A percentile compares a stretch with the other conserved stretches of the same genome.
phyloP scores from a whole-genome alignment of 2,113 vertebrate species.

The Malurus cyaneus region DNA sequence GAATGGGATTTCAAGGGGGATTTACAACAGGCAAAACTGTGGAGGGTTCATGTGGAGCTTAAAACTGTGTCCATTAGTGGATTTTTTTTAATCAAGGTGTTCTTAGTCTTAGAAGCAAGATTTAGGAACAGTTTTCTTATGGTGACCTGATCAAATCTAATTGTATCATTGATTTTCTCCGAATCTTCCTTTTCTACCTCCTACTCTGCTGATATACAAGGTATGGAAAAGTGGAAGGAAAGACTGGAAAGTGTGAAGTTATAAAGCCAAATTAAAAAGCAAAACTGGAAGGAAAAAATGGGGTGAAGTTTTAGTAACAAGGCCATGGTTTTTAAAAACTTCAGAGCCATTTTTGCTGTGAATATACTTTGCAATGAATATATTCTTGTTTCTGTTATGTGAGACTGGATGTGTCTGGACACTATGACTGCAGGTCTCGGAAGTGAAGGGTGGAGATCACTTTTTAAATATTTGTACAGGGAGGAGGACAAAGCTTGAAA shows the following conservation, averaged over 20 bases:
- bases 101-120: not conserved
- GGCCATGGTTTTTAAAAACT: not conserved
- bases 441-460: conserved; percentile 64
- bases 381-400: not conserved
- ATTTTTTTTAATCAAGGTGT: not conserved
- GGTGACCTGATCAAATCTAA: not conserved
- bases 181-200: not conserved
- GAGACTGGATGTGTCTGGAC: conserved; percentile 29
- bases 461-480: conserved; percentile 77
- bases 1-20: not conserved
- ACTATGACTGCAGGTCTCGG: not conserved
- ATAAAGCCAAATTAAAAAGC: not conserved
- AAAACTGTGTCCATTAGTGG: not conserved
- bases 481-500: conserved; percentile 58
- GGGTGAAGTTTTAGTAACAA: not conserved
- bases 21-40: not conserved
- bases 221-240: not conserved
- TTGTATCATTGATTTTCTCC: not conserved
- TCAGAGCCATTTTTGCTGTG: not conserved
- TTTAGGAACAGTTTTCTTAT: not conserved
- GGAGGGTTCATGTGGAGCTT: not conserved
- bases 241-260: not conserved
- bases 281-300: not conserved
- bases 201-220: fast-evolving
- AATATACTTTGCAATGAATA: not conserved